Percentiles rank a stretch among this genome's conserved stretches.
These are phyloP conservation scores for Myopa tessellatipennis DNA, from an alignment of 2,888 invertebrate genomes.

Conservation along the genomic window DNA sequence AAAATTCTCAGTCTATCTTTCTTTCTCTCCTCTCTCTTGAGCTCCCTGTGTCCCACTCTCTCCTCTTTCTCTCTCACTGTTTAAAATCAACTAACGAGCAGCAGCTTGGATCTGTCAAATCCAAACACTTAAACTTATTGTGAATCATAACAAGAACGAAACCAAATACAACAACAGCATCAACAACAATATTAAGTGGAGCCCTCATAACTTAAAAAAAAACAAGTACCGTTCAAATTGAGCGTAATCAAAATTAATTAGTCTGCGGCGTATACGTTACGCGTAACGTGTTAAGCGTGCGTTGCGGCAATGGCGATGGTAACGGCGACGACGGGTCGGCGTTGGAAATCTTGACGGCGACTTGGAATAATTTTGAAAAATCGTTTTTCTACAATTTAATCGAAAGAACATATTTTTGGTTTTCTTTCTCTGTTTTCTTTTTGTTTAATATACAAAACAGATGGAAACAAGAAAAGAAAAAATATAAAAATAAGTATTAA, in stretches of 20 bases:
- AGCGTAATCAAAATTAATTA: constrained; percentile 27
- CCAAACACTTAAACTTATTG: constrained; percentile 19
- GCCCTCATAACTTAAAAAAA: neutral
- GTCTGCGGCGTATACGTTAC: constrained; percentile 14
- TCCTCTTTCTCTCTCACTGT: neutral
- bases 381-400: constrained; percentile 27
- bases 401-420: neutral
- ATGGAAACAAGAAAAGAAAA: neutral
- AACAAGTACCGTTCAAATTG: constrained; percentile 9
- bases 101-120: constrained; percentile 28
- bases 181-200: neutral
- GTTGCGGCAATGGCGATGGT: neutral
- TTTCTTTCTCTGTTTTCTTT: neutral
- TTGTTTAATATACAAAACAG: neutral
- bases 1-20: neutral
- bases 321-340: no score
- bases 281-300: neutral
- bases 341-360: constrained; percentile 1
- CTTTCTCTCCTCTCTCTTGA: neutral
- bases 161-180: neutral
- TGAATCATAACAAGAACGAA: neutral
- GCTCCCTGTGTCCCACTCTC: neutral
- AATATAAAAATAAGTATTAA: neutral
- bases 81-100: neutral
- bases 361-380: constrained; percentile 18